Percentiles rank a stretch among this genome's conserved stretches.
Conservation (phyloP, 2,113 vertebrate genomes). For the Zapus hudsonius region DNA sequence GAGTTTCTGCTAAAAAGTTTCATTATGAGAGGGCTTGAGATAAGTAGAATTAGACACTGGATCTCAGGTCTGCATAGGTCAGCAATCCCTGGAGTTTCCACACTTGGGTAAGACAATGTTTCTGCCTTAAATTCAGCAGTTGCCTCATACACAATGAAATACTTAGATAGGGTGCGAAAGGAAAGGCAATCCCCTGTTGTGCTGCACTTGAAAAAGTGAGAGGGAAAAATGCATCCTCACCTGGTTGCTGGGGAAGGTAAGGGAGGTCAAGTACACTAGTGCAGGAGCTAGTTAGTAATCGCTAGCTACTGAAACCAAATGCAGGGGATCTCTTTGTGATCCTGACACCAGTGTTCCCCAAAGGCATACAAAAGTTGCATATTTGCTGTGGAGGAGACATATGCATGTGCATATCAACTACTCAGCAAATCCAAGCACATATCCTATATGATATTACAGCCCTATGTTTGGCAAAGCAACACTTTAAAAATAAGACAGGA, state of each 20-base stretch:
- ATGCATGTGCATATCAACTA: neutral
- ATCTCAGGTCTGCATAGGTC: neutral
- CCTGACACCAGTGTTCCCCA: neutral
- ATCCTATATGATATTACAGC: neutral
- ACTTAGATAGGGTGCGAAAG: neutral
- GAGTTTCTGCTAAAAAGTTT: neutral
- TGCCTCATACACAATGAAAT: neutral
- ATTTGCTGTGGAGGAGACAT: neutral
- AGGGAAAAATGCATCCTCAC: neutral
- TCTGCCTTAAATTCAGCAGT: conserved; percentile 3
- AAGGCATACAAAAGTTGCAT: neutral
- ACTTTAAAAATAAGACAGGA: neutral
- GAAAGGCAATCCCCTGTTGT: neutral
- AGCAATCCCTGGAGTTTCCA: neutral
- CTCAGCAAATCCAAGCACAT: neutral
- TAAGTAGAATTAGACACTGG: neutral
- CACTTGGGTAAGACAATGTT: neutral
- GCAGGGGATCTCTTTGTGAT: neutral
- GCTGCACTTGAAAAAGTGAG: neutral
- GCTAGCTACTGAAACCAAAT: neutral
- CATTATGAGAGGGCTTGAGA: neutral
- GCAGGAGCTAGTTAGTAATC: neutral
- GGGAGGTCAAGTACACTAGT: neutral
- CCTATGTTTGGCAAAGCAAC: neutral
- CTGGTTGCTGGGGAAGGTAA: neutral